Evolutionary conservation across 2,797 vertebrate species (phyloP).

Genomic region (Cyclura pinguis): DNA sequence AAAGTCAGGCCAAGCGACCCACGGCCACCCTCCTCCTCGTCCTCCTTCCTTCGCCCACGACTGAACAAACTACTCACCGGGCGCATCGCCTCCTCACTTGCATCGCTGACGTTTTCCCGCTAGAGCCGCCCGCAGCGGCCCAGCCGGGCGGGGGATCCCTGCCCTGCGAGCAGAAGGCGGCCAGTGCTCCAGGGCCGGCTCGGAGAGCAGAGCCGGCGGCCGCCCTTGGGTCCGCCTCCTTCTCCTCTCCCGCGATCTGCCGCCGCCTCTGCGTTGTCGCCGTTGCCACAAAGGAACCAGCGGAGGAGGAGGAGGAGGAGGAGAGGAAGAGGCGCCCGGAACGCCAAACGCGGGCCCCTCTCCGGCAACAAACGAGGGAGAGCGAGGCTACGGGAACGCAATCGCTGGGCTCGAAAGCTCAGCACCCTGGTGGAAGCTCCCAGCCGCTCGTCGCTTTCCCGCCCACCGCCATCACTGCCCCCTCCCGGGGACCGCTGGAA

Average conservation of each 20-base stretch:
- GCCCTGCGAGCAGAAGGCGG: background rate
- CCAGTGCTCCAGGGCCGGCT: too few relatives aligned
- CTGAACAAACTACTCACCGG: constrained; percentile 66
- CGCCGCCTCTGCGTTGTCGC: background rate
- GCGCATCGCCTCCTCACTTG: constrained; percentile 64
- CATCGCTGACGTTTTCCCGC: constrained; percentile 50
- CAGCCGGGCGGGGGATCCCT: background rate
- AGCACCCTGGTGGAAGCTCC: background rate
- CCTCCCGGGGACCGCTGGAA: background rate
- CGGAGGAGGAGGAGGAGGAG: too few relatives aligned
- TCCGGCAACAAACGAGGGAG: constrained; percentile 10
- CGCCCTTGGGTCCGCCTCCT: too few relatives aligned
- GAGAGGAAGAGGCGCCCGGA: too few relatives aligned
- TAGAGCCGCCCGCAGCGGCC: constrained; percentile 20
- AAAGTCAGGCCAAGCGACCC: background rate
- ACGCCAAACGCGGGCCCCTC: background rate
- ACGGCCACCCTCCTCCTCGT: too few relatives aligned
- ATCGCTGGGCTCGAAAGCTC: background rate
- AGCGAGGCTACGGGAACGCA: background rate
- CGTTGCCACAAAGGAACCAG: too few relatives aligned
- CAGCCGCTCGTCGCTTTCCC: too few relatives aligned
- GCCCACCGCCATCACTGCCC: background rate
- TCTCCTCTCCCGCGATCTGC: background rate
- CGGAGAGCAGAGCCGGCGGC: too few relatives aligned
- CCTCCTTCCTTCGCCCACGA: background rate